Percentiles rank a stretch among this genome's conserved stretches.
Evolutionary conservation across 2,797 vertebrate genomes (phyloP).

Genomic region (Telmatherina bonti): DNA sequence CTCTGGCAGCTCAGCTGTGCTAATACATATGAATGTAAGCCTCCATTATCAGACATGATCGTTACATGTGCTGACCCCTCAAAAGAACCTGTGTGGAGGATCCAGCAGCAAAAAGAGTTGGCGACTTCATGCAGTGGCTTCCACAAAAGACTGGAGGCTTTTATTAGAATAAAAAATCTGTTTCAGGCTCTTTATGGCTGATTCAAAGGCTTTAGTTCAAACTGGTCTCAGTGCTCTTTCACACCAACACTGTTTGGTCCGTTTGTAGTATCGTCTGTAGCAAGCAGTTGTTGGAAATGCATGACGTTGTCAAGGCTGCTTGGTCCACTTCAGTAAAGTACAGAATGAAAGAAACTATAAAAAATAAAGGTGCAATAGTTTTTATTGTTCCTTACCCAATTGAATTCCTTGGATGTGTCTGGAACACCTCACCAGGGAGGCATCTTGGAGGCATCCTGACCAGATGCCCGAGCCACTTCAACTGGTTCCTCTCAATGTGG

Average conservation of each 20-base stretch:
- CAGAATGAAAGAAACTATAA: no score
- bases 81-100: slow-evolving; percentile 44
- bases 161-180: slow-evolving; percentile 62
- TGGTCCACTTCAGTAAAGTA: no score
- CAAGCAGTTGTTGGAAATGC: slow-evolving; percentile 31
- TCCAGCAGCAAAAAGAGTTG: slow-evolving; percentile 44
- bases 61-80: slow-evolving; percentile 47
- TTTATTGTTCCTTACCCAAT: not conserved
- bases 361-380: no score
- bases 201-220: slow-evolving; percentile 47
- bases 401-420: no score
- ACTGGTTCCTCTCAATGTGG: no score
- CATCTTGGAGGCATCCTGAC: no score
- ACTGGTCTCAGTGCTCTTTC: not conserved
- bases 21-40: slow-evolving; percentile 36
- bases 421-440: no score
- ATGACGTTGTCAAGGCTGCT: slow-evolving; percentile 2
- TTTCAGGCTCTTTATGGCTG: slow-evolving; percentile 62
- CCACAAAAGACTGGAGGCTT: slow-evolving; percentile 58
- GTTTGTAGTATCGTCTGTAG: no score
- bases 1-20: slow-evolving; percentile 33
- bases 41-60: slow-evolving; percentile 33
- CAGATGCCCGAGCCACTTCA: no score
- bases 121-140: slow-evolving; percentile 60
- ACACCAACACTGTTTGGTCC: no score